Percentiles rank a stretch among this genome's conserved stretches.
Evolutionary conservation across 1,140 invertebrate genomes (phyloP).

Genomic region (fruit fly (Drosophila melanogaster)): DNA sequence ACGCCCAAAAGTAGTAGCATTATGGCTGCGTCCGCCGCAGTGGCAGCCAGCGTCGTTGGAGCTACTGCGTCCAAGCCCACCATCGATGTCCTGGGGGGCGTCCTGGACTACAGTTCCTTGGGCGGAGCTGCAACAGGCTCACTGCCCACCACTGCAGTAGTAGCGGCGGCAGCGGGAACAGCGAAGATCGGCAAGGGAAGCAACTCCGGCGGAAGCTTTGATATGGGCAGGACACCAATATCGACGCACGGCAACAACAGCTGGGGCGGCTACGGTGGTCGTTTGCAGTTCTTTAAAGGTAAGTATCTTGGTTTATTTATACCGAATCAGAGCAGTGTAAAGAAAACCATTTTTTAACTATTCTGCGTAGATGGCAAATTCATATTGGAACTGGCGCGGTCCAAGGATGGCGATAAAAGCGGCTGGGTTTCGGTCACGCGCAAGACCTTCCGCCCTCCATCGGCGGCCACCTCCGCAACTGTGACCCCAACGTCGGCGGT

Average conservation of each 20-base stretch:
- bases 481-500: conserved; percentile 86
- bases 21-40: conserved; percentile 70
- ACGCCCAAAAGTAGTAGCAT: conserved; percentile 56
- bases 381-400: conserved; percentile 93
- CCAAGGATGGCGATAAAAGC: conserved; percentile 91
- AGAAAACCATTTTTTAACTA: background rate
- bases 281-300: conserved; percentile 86
- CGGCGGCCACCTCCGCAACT: conserved; percentile 84
- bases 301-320: conserved; percentile 20
- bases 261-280: conserved; percentile 79
- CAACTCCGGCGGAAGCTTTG: conserved; percentile 45
- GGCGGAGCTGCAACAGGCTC: conserved; percentile 39
- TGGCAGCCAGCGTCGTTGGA: conserved; percentile 46
- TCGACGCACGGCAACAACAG: conserved; percentile 65
- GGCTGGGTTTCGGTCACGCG: conserved; percentile 94
- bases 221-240: conserved; percentile 82
- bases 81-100: conserved; percentile 61
- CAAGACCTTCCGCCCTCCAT: conserved; percentile 93
- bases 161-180: conserved; percentile 2
- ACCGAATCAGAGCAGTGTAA: background rate
- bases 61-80: conserved; percentile 36
- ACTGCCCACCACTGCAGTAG: conserved; percentile 15
- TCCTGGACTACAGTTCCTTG: conserved; percentile 73
- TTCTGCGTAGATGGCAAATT: conserved; percentile 91
- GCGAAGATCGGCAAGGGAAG: conserved; percentile 51